These are phyloP conservation scores for Oligia strigilis DNA, from an alignment of 2,888 invertebrate species.

Conservation along the genomic window DNA sequence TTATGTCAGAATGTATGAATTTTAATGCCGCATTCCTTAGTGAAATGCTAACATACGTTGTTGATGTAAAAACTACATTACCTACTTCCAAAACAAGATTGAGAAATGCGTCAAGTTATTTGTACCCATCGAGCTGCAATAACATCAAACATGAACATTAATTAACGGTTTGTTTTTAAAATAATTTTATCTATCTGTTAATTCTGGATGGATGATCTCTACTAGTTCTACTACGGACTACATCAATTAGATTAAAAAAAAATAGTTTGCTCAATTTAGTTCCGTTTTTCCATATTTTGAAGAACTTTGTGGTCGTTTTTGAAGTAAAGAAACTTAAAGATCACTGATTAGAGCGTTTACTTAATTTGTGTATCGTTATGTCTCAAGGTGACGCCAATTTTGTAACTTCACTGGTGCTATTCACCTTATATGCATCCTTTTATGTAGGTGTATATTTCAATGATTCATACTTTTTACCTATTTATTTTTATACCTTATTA, in stretches of 20 bases:
- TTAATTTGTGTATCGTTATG: background rate
- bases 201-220: background rate
- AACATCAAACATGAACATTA: background rate
- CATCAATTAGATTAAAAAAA: background rate
- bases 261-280: background rate
- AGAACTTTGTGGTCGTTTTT: background rate
- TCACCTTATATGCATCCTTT: constrained; percentile 19
- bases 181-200: background rate
- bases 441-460: constrained; percentile 18
- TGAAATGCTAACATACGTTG: background rate
- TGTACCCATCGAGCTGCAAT: no score
- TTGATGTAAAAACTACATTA: background rate
- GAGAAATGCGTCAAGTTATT: background rate
- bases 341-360: background rate
- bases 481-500: background rate
- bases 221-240: no score
- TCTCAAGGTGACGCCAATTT: constrained; percentile 48
- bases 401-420: constrained; percentile 14
- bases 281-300: constrained; percentile 9
- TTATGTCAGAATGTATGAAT: constrained; percentile 18
- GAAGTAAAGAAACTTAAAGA: constrained; percentile 11
- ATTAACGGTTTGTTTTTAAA: background rate
- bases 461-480: constrained; percentile 27
- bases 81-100: background rate
- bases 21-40: constrained; percentile 19